phyloP scores from a whole-genome alignment of 2,113 vertebrate species.

The Petrocephalus zakoni region DNA sequence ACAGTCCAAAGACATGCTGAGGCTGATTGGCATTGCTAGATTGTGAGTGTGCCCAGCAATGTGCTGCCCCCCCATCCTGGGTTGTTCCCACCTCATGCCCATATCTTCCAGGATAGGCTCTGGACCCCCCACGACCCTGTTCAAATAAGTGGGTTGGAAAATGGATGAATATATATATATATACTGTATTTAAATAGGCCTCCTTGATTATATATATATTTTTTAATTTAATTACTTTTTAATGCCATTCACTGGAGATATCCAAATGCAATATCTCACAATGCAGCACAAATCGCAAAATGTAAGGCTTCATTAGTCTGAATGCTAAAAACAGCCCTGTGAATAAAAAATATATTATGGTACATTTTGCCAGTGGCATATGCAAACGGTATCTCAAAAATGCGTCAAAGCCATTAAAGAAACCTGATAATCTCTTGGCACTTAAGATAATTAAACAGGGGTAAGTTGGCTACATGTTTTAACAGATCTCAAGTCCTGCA shows the following conservation, averaged over 20 bases:
- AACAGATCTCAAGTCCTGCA: not conserved
- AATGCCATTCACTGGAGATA: not conserved
- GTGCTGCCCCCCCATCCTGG: too few relatives aligned
- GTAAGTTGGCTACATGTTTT: not conserved
- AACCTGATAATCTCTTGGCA: slow-evolving; percentile 63
- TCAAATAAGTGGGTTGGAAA: too few relatives aligned
- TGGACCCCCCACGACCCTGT: too few relatives aligned
- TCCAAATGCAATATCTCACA: not conserved
- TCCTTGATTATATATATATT: too few relatives aligned
- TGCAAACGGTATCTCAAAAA: slow-evolving; percentile 41
- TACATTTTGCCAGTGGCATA: slow-evolving; percentile 50
- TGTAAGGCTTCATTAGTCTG: slow-evolving; percentile 37
- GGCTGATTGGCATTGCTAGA: too few relatives aligned
- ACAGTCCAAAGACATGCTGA: too few relatives aligned
- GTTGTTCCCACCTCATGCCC: too few relatives aligned
- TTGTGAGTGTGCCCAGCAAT: too few relatives aligned
- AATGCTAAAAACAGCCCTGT: slow-evolving; percentile 33
- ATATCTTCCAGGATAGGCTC: too few relatives aligned
- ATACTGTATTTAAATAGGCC: too few relatives aligned
- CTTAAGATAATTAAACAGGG: slow-evolving; percentile 60
- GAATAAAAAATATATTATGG: slow-evolving; percentile 39
- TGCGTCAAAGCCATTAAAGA: slow-evolving; percentile 62
- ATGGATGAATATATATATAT: too few relatives aligned
- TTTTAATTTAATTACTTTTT: not conserved
- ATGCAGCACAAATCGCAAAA: slow-evolving; percentile 26